These are phyloP conservation scores for Bedellia somnulentella DNA, from an alignment of 2,888 invertebrate genomes.

Conservation along the genomic window DNA sequence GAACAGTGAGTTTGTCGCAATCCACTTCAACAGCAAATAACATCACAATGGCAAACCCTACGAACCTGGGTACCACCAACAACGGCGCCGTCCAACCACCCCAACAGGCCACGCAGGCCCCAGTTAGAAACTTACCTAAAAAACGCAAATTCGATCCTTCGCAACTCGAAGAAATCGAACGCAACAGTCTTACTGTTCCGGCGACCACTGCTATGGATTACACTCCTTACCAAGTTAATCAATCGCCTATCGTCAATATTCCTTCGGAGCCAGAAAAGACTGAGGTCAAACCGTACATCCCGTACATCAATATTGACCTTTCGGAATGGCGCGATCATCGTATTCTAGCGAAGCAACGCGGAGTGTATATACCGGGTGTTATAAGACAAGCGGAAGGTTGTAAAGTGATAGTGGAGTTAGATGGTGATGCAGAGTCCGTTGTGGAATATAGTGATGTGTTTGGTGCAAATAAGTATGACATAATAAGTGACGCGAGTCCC, in stretches of 20 bases:
- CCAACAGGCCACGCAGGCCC: slow-evolving; percentile 39
- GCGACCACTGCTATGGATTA: slow-evolving; percentile 19
- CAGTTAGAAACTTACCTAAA: slow-evolving; percentile 84
- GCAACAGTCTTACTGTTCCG: slow-evolving; percentile 40
- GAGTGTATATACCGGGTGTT: slow-evolving; percentile 84
- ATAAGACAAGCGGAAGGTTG: slow-evolving; percentile 74
- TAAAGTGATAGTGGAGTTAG: slow-evolving; percentile 80
- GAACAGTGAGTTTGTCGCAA: slow-evolving; percentile 55
- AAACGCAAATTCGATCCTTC: slow-evolving; percentile 87
- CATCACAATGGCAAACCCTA: slow-evolving; percentile 49
- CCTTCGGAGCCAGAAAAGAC: slow-evolving; percentile 61
- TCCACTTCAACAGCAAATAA: slow-evolving; percentile 38
- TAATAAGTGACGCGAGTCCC: slow-evolving; percentile 93
- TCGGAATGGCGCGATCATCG: slow-evolving; percentile 93
- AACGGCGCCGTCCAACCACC: slow-evolving; percentile 33
- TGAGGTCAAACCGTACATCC: slow-evolving; percentile 48
- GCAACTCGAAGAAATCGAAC: slow-evolving; percentile 71
- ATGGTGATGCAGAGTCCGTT: slow-evolving; percentile 71
- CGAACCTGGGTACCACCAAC: slow-evolving; percentile 34
- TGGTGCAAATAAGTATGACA: slow-evolving; percentile 77
- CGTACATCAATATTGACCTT: slow-evolving; percentile 75
- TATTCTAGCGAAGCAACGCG: slow-evolving; percentile 84
- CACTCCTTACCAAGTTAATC: slow-evolving; percentile 25
- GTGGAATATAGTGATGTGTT: slow-evolving; percentile 78
- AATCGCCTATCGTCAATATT: slow-evolving; percentile 39